These are phyloP conservation scores for Crocallis elinguaria DNA, from an alignment of 2,888 invertebrate species.

Conservation along the genomic window DNA sequence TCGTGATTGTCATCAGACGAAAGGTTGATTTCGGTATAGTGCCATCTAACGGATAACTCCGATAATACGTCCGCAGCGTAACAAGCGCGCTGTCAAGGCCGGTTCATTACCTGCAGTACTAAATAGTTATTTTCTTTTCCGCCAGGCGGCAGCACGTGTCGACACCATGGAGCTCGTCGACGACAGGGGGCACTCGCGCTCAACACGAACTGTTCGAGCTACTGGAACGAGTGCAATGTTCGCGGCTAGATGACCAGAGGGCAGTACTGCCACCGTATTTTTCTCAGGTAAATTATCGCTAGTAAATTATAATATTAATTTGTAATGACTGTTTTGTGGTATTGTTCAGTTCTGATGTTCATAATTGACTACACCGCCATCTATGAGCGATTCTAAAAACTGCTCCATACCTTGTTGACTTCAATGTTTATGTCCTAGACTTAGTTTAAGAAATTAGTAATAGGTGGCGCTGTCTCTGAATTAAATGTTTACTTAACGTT, in stretches of 20 bases:
- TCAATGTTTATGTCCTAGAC: too few species aligned
- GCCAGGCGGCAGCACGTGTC: conserved; percentile 88
- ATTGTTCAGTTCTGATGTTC: too few species aligned
- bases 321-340: too few species aligned
- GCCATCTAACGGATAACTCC: not conserved
- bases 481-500: too few species aligned
- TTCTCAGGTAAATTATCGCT: too few species aligned
- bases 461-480: not conserved
- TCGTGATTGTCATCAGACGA: too few species aligned
- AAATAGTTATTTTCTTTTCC: conserved; percentile 48
- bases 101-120: not conserved
- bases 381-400: conserved; percentile 4
- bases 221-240: conserved; percentile 96
- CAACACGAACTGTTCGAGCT: conserved; percentile 95
- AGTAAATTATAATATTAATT: too few species aligned
- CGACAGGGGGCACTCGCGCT: conserved; percentile 83
- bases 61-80: not conserved
- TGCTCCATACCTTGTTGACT: not conserved
- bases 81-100: not conserved
- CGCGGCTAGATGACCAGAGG: conserved; percentile 98
- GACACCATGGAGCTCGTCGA: conserved; percentile 82
- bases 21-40: too few species aligned
- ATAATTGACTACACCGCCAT: too few species aligned
- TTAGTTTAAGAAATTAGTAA: too few species aligned
- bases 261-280: conserved; percentile 97